Conservation (phyloP, 2,797 vertebrate species). For the Hipposideros larvatus region DNA sequence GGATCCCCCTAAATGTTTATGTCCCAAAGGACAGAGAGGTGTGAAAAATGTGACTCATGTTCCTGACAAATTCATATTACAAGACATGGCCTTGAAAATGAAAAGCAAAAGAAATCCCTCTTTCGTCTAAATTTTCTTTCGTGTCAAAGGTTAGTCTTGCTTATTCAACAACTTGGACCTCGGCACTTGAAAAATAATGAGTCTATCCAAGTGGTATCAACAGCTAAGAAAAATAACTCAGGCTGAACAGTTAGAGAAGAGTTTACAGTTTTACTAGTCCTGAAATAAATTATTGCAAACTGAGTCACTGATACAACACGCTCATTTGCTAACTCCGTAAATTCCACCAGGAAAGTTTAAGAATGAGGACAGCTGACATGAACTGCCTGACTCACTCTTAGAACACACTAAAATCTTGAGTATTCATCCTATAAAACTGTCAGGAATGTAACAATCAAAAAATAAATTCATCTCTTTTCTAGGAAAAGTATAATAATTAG, state of each 20-base stretch:
- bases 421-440: conserved; percentile 70
- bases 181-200: conserved; percentile 57
- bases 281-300: conserved; percentile 66
- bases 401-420: conserved; percentile 57
- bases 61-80: conserved; percentile 70
- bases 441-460: conserved; percentile 52
- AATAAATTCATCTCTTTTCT: conserved; percentile 56
- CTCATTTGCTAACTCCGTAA: conserved; percentile 49
- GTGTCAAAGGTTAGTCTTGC: conserved; percentile 72
- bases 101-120: conserved; percentile 69
- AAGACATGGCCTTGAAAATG: conserved; percentile 44
- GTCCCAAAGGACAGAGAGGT: conserved; percentile 68
- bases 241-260: conserved; percentile 40
- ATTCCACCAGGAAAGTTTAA: conserved; percentile 6
- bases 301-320: conserved; percentile 4
- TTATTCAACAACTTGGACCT: conserved; percentile 70
- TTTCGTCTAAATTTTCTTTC: conserved; percentile 54
- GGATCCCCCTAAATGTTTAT: conserved; percentile 82
- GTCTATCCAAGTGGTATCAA: conserved; percentile 12
- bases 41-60: conserved; percentile 74
- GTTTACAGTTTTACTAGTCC: conserved; percentile 55
- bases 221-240: conserved; percentile 67
- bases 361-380: conserved; percentile 65
- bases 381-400: conserved; percentile 32
- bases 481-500: conserved; percentile 58